Conservation (phyloP, 2,888 invertebrate species). For the Ametastegia equiseti region DNA sequence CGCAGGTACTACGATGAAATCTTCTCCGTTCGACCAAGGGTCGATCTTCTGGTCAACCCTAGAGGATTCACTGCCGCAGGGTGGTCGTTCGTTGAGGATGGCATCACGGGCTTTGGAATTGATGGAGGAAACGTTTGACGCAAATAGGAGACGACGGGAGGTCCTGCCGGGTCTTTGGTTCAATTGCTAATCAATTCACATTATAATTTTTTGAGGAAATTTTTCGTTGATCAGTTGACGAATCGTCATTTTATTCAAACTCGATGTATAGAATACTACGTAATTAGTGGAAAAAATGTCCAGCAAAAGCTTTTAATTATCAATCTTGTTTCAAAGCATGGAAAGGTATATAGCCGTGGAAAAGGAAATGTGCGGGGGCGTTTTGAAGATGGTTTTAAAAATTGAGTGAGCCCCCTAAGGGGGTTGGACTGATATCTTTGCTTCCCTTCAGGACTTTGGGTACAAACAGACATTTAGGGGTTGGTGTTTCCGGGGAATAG, state of each 20-base stretch:
- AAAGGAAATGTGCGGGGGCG: too few relatives aligned
- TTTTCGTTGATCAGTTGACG: neutral
- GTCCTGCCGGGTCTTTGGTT: neutral
- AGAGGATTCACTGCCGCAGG: neutral
- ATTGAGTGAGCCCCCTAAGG: neutral
- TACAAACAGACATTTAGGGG: neutral
- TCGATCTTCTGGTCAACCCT: conserved; percentile 1
- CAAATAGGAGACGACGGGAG: conserved; percentile 33
- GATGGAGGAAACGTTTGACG: conserved; percentile 14
- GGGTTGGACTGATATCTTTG: neutral
- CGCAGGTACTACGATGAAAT: neutral
- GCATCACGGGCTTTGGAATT: neutral
- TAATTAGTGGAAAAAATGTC: too few relatives aligned
- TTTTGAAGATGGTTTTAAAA: too few relatives aligned
- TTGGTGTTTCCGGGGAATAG: neutral
- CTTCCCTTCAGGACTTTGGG: neutral
- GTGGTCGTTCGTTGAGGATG: neutral
- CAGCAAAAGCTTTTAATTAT: too few relatives aligned
- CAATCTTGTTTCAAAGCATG: too few relatives aligned
- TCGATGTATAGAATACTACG: too few relatives aligned
- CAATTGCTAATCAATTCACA: conserved; percentile 37
- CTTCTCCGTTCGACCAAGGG: neutral
- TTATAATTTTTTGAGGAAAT: conserved; percentile 13
- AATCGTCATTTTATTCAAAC: too few relatives aligned
- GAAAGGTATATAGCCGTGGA: too few relatives aligned